A percentile compares a stretch with the other conserved stretches of the same genome.
Conservation (phyloP, 2,888 invertebrate species). For the Amitus sp. region DNA sequence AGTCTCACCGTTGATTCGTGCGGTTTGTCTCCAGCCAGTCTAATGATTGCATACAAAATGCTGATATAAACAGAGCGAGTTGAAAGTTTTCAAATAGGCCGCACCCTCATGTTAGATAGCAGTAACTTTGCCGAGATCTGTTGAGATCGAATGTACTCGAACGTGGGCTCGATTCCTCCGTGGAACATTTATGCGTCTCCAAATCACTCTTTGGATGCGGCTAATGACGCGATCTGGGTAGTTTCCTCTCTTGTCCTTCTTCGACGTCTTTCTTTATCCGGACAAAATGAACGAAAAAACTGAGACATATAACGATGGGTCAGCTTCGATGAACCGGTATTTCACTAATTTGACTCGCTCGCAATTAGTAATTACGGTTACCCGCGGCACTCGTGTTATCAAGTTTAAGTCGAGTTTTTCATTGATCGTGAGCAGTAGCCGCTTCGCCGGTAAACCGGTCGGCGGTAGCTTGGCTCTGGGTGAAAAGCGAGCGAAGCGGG, state of each 20-base stretch:
- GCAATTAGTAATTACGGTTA: constrained; percentile 62
- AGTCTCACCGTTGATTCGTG: too few relatives aligned
- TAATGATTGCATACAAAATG: too few relatives aligned
- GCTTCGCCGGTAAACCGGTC: constrained; percentile 56
- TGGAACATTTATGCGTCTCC: constrained; percentile 13
- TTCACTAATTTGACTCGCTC: constrained; percentile 56
- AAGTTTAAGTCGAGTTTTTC: constrained; percentile 60
- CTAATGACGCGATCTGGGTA: constrained; percentile 31
- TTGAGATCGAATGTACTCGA: too few relatives aligned
- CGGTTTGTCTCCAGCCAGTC: too few relatives aligned
- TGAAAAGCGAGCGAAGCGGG: constrained; percentile 12
- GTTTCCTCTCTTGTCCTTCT: not conserved
- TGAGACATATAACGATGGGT: constrained; percentile 37
- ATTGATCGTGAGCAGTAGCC: constrained; percentile 54
- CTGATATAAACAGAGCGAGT: too few relatives aligned
- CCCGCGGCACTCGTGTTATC: constrained; percentile 47
- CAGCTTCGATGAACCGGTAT: constrained; percentile 37
- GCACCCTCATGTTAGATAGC: too few relatives aligned
- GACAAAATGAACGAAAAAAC: constrained; percentile 32
- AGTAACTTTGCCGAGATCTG: too few relatives aligned
- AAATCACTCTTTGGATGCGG: not conserved
- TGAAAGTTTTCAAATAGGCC: too few relatives aligned
- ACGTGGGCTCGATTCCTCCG: too few relatives aligned
- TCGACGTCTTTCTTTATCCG: not conserved
- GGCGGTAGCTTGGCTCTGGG: constrained; percentile 16